Conservation (phyloP, 2,797 vertebrate genomes). For the Neomorphus geoffroyi region DNA sequence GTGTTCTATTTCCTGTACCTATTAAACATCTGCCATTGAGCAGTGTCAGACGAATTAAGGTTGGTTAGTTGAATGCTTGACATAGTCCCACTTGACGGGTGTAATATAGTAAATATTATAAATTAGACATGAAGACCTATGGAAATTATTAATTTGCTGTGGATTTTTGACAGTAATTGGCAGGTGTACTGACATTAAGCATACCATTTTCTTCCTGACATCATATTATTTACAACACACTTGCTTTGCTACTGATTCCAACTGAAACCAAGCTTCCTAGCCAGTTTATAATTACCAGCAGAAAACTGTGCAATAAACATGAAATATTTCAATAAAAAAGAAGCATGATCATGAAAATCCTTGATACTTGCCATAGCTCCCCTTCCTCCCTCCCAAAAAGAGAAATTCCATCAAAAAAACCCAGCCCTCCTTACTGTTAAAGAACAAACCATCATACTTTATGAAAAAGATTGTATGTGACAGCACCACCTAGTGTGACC, state of each 20-base stretch:
- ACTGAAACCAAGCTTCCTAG: neutral
- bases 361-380: neutral
- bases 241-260: neutral
- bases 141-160: neutral
- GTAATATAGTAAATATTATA: neutral
- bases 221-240: neutral
- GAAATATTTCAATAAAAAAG: neutral
- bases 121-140: neutral
- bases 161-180: neutral
- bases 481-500: neutral
- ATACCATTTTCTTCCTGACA: accelerated
- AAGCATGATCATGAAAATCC: neutral
- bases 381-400: neutral
- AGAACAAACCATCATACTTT: neutral
- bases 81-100: neutral
- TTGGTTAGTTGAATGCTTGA: neutral
- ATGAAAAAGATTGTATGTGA: neutral
- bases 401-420: neutral
- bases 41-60: neutral
- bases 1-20: neutral
- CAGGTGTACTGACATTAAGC: neutral
- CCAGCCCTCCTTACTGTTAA: neutral
- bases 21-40: neutral
- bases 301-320: neutral
- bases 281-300: neutral